phyloP scores from a whole-genome alignment of 2,888 invertebrate species.

The Cheilosia variabilis region DNA sequence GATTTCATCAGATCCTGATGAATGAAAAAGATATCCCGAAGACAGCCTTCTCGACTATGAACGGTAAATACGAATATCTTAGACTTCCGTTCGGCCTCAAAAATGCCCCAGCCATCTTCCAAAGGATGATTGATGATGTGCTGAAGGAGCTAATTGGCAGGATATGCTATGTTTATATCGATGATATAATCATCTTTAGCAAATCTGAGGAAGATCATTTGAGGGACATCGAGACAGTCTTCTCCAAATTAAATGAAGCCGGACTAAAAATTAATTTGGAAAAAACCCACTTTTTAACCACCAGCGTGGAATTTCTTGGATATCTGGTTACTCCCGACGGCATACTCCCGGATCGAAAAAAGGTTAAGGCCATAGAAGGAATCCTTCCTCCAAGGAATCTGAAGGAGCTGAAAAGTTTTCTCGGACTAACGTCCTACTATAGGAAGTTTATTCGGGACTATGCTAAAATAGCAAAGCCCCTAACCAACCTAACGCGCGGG shows the following conservation, averaged over 20 bases:
- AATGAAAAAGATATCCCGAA: not conserved
- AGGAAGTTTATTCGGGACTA: no score
- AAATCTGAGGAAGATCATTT: conserved; percentile 1
- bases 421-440: no score
- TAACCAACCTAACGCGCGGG: no score
- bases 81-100: not conserved
- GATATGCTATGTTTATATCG: not conserved
- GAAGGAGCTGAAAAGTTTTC: no score
- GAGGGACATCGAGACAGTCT: not conserved
- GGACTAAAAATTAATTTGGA: not conserved
- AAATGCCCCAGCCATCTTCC: conserved; percentile 69
- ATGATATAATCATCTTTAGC: not conserved
- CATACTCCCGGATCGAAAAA: no score
- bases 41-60: not conserved
- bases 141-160: not conserved
- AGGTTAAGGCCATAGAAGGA: no score
- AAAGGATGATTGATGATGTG: conserved; percentile 75
- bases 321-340: no score
- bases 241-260: not conserved
- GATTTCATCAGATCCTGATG: not conserved
- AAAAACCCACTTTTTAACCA: not conserved
- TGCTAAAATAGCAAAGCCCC: no score
- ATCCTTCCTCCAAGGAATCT: no score
- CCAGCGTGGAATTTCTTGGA: not conserved
- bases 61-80: no score